Base-by-base conservation (phyloP, 2,113 vertebrate genomes). In the Meles meles region DNA sequence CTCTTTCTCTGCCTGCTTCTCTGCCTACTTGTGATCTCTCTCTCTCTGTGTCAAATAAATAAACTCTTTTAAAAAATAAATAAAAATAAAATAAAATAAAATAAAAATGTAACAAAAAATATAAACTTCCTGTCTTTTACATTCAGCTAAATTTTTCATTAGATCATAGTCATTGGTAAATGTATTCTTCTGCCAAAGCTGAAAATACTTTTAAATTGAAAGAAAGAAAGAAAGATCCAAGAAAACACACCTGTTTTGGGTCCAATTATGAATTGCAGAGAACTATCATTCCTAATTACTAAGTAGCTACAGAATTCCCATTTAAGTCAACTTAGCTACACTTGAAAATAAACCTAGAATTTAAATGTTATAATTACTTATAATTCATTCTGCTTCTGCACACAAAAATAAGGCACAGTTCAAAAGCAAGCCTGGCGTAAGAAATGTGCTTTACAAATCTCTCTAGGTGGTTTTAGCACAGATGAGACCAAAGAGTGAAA, bases 301-400 rank as follows among this genome's bases (percentile, higher is more conserved):
- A 98, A 98, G 98, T 97, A 98, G 97, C 97, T 98, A 94, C 96
- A 98, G 97, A 98, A 98, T 98, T 98, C 97, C 98, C 90, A 98
- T 98, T 98, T 98, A 98, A 98, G 98, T 97, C 97, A 98, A 99
- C 98, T 99, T 98, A 98, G 97, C 98, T 98, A 95, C 95, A 98
- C 98, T 99, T 99, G 98, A 99, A 98, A 98, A 98, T 98, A 98
- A 99, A 98, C 98, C 97, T 98, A 94, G 97, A 98, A 98, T 98
- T 98, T 98, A 98, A 98, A 98, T 98, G 97, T 96, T 99, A 98
- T 98, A 98, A 98, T 98, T 98, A 99, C 97, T 98, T 98, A 97
- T 98, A 99, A 98, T 99, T 98, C 98, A 98, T 98, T 98, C 98
- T 98, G 87, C 97, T 94, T 97, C 88, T 85, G 92, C 76, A 98